phyloP scores from a whole-genome alignment of 2,888 invertebrate genomes.

The Meteorus colon region DNA sequence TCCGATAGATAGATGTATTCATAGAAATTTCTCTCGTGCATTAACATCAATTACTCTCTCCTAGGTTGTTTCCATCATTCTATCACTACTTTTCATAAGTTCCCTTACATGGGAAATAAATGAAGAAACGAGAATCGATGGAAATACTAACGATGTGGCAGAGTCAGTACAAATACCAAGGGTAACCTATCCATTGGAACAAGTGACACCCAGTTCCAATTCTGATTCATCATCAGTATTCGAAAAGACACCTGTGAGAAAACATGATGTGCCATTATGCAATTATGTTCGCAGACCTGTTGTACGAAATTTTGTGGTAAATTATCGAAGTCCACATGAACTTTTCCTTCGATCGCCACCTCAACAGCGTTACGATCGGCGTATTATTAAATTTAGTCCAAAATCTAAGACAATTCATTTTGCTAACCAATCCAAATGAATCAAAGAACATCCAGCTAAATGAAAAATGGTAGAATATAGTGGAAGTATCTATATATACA shows the following conservation, averaged over 20 bases:
- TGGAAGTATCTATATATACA: too few relatives aligned
- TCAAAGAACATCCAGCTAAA: neutral
- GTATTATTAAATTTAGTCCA: neutral
- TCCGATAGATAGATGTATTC: too few relatives aligned
- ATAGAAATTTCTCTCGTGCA: neutral
- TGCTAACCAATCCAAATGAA: neutral
- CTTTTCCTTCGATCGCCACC: conserved; percentile 40
- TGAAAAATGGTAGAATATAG: too few relatives aligned
- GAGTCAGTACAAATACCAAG: conserved; percentile 30
- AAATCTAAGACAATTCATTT: neutral
- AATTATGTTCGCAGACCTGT: conserved; percentile 42
- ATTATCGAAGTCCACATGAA: conserved; percentile 44
- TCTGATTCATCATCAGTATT: neutral
- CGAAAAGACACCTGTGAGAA: neutral
- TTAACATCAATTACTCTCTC: neutral
- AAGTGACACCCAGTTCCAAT: neutral
- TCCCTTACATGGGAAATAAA: neutral
- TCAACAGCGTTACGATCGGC: conserved; percentile 41
- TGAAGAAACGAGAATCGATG: neutral
- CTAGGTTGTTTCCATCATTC: conserved; percentile 38
- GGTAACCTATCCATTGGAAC: conserved; percentile 34
- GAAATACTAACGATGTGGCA: neutral
- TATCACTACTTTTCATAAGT: conserved; percentile 20
- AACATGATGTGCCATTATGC: neutral
- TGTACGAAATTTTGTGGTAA: conserved; percentile 24